These are phyloP conservation scores for Venturia canescens DNA, from an alignment of 1,140 invertebrate genomes.

Conservation along the genomic window DNA sequence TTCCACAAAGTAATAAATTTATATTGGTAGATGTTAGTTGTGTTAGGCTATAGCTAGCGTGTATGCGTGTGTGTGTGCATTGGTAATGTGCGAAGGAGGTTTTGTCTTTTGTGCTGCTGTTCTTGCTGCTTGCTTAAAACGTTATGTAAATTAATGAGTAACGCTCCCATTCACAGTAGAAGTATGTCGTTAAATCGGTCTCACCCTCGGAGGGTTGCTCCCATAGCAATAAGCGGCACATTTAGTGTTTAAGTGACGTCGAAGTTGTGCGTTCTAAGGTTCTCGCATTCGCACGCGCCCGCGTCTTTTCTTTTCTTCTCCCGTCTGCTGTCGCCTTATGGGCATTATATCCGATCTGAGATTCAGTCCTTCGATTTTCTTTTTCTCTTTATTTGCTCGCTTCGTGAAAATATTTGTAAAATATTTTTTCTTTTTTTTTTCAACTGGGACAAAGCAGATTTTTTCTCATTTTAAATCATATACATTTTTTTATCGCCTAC, in stretches of 20 bases:
- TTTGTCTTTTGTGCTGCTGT: neutral
- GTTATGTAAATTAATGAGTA: slow-evolving; percentile 37
- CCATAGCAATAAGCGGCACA: neutral
- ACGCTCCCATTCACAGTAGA: neutral
- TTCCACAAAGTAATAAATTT: neutral
- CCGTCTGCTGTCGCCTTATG: too few species aligned
- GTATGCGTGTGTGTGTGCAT: neutral
- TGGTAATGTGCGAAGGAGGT: neutral
- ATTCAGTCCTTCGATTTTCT: too few species aligned
- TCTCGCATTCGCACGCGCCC: slow-evolving; percentile 16
- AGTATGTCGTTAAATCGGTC: neutral
- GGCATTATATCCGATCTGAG: too few species aligned
- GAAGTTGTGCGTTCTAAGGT: slow-evolving; percentile 2
- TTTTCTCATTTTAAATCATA: too few species aligned
- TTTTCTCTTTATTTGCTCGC: too few species aligned
- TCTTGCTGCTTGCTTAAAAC: slow-evolving; percentile 13
- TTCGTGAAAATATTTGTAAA: too few species aligned
- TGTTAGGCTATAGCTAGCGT: too few species aligned
- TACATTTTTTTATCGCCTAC: too few species aligned
- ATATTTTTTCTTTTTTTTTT: too few species aligned
- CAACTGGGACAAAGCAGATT: too few species aligned
- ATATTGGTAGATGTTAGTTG: neutral
- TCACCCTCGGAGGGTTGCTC: slow-evolving; percentile 10
- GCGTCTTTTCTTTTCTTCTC: neutral
- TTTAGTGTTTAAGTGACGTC: slow-evolving; percentile 23